Percentiles rank a stretch among this genome's conserved stretches.
Conservation (phyloP, 1,140 invertebrate species). For the Drosophila novamexicana region DNA sequence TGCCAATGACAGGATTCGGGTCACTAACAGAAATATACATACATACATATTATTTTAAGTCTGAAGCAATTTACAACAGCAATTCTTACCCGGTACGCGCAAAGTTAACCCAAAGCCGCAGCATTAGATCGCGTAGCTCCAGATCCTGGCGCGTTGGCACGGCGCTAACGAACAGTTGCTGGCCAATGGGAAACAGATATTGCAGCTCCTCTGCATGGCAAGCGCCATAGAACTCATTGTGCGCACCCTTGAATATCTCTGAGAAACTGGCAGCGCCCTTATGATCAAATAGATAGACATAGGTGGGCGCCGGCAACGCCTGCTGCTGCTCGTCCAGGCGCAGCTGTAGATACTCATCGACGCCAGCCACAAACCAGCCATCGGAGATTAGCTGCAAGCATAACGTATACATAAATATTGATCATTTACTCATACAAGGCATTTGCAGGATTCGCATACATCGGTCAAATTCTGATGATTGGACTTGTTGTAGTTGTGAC, state of each 20-base stretch:
- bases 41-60: not conserved
- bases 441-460: conserved; percentile 81
- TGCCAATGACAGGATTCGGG: conserved; percentile 84
- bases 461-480: conserved; percentile 85
- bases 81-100: conserved; percentile 87
- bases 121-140: conserved; percentile 85
- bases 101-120: conserved; percentile 89
- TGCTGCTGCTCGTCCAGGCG: conserved; percentile 84
- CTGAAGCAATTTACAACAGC: not conserved
- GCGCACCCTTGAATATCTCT: conserved; percentile 87
- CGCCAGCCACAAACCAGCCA: conserved; percentile 88
- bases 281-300: conserved; percentile 89
- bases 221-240: conserved; percentile 87
- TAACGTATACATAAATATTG: not conserved
- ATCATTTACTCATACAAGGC: not conserved
- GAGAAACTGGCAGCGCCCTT: conserved; percentile 89
- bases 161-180: conserved; percentile 86
- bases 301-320: conserved; percentile 85
- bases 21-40: conserved; percentile 76
- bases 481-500: conserved; percentile 84
- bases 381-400: conserved; percentile 88
- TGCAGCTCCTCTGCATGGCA: conserved; percentile 91
- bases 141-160: conserved; percentile 85
- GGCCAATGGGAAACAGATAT: conserved; percentile 89
- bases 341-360: conserved; percentile 86